Conservation (phyloP, 2,888 invertebrate genomes). For the Drosophila affinis region DNA sequence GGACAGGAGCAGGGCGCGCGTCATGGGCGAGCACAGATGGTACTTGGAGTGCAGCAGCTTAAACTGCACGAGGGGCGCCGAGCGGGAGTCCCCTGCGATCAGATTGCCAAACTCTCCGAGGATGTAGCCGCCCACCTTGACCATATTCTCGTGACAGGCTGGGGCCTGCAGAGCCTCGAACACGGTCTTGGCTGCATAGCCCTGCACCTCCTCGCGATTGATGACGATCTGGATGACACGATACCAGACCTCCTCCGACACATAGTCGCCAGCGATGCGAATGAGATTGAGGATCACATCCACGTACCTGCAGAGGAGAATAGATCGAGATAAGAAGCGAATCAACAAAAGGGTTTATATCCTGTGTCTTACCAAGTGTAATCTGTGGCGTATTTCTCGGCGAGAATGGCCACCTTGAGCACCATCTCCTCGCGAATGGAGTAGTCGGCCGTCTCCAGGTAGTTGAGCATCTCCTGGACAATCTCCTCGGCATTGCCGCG, state of each 20-base stretch:
- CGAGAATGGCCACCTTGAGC: conserved; percentile 98
- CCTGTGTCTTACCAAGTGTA: conserved; percentile 93
- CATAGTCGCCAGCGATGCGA: conserved; percentile 99
- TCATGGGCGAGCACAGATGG: conserved; percentile 98
- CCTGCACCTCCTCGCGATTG: conserved; percentile 99
- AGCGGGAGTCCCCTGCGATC: conserved; percentile 98
- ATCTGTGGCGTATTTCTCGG: conserved; percentile 99
- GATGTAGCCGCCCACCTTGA: conserved; percentile 99
- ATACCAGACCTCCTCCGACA: conserved; percentile 99
- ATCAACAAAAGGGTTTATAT: fast-evolving
- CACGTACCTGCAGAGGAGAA: conserved; percentile 85
- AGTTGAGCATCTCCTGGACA: conserved; percentile 99
- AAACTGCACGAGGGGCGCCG: conserved; percentile 98
- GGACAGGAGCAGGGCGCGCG: conserved; percentile 96
- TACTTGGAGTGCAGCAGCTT: conserved; percentile 99
- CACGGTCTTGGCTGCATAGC: conserved; percentile 99
- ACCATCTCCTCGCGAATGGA: conserved; percentile 99
- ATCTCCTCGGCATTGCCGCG: conserved; percentile 99
- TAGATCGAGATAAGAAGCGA: not conserved
- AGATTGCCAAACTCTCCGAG: conserved; percentile 99
- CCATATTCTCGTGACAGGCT: conserved; percentile 99
- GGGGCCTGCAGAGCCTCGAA: conserved; percentile 99
- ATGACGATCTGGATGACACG: conserved; percentile 99
- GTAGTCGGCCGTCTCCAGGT: conserved; percentile 99
- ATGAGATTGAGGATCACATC: conserved; percentile 99